Evolutionary conservation across 2,113 vertebrate genomes (phyloP).

Genomic region (Cochlearius cochlearius): DNA sequence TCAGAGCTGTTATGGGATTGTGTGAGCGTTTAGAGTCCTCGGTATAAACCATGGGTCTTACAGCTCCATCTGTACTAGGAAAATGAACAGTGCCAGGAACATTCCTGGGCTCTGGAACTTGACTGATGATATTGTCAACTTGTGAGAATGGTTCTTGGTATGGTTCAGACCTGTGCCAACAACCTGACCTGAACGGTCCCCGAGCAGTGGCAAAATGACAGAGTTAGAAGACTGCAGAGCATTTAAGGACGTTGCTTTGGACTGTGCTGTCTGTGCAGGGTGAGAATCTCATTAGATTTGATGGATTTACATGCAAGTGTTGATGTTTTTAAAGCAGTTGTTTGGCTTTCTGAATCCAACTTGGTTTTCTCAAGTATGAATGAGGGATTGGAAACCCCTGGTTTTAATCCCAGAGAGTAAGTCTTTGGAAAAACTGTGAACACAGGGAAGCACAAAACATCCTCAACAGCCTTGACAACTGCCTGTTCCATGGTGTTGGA

Average conservation of each 20-base stretch:
- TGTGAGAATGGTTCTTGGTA: neutral
- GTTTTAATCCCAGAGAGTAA: neutral
- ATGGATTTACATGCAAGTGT: neutral
- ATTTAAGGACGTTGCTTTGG: neutral
- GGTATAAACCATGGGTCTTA: rapidly evolving
- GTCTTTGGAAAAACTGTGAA: neutral
- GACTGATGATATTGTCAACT: neutral
- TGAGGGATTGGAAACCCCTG: neutral
- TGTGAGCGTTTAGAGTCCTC: neutral
- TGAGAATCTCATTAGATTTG: neutral
- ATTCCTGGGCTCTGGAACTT: neutral
- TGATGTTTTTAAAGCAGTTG: neutral
- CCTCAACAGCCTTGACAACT: neutral
- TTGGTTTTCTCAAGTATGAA: neutral
- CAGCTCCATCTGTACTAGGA: neutral
- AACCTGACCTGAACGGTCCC: neutral
- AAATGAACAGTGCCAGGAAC: neutral
- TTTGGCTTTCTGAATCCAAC: neutral
- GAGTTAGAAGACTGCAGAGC: neutral
- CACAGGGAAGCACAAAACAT: neutral
- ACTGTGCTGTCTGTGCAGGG: neutral
- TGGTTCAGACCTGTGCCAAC: neutral
- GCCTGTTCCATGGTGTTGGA: neutral
- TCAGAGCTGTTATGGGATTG: neutral
- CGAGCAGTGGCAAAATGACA: neutral